Base-by-base conservation (phyloP, 1,140 invertebrate species). In the Tetramorium parvispinum region DNA sequence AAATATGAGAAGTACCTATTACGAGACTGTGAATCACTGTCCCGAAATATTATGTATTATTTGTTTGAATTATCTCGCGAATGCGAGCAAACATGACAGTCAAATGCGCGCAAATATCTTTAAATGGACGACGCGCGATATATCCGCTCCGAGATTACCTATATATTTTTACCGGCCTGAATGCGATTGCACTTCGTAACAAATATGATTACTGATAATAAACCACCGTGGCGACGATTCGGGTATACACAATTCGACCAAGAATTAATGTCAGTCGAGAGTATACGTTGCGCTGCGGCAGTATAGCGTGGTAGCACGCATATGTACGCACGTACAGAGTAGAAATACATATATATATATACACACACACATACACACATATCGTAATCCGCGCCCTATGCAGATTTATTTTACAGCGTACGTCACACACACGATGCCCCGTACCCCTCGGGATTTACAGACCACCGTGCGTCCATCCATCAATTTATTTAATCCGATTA, bases 401-500 rank as follows among this genome's bases (percentile, higher is more conserved):
- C 87, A 90, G 91, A 94, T 94, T 93, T 94, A 93, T 94, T 93
- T 93, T 91, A 93, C 88, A 92, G 78, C 87, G 87, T 88, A 89
- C 89, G 91, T 89, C 87, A 66, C 78, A 87, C 53, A 63, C 78
- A 87, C 53, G n/a, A 37, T 24, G 86, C 87, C 61, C 65, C 81
- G 89, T 79, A 81, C 82, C 86, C 65, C 46, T 87, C 59, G 88
- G 92, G 88, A 89, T 92, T 91, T 91, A 85, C 88, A 89, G 88
- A 91, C 92, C 87, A 37, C 90, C 27, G 73, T 61, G 65, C 76
- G 90, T 91, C 89, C 91, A 93, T 93, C 91, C 88, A 93, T 94
- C 93, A 92, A 94, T 93, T 93, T 91, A 92, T 93, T 93, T 93
- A 90, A 93, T 93, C 92, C 91, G 92, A 93, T 93, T 93, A 93